phyloP scores from a whole-genome alignment of 2,797 vertebrate genomes.

The Malurus leucopterus region DNA sequence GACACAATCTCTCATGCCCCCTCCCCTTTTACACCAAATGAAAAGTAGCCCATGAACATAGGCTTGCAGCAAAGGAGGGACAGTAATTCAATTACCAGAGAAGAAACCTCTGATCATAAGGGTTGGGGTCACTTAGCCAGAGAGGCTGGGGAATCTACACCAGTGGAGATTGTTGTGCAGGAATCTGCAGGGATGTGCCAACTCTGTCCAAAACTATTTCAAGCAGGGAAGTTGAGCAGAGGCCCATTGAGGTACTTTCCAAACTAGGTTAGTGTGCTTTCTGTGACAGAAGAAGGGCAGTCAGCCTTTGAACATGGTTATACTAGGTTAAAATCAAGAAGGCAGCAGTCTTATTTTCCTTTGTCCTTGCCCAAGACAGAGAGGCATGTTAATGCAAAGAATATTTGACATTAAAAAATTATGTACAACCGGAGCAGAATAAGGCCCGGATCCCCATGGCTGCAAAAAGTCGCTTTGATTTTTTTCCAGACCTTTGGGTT shows the following conservation, averaged over 20 bases:
- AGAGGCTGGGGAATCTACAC: neutral
- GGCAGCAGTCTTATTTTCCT: conserved; percentile 27
- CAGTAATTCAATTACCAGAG: neutral
- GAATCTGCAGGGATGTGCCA: neutral
- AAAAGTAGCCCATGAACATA: neutral
- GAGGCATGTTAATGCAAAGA: conserved; percentile 51
- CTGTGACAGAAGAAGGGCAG: conserved; percentile 6
- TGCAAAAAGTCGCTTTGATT: conserved; percentile 47
- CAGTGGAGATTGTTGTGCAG: neutral
- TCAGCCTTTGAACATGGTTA: neutral
- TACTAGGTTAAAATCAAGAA: conserved; percentile 35
- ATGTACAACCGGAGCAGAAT: conserved; percentile 39
- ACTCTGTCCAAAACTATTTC: neutral
- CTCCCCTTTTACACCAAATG: neutral
- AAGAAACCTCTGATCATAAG: neutral
- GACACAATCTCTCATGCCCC: neutral
- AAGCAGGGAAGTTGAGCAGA: neutral
- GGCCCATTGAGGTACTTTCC: neutral
- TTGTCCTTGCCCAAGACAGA: conserved; percentile 6
- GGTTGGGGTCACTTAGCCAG: neutral
- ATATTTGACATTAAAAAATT: conserved; percentile 58
- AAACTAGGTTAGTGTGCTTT: conserved; percentile 41
- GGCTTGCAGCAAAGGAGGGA: neutral
- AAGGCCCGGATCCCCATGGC: conserved; percentile 39
- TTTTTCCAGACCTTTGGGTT: conserved; percentile 39